phyloP scores from a whole-genome alignment of 1,140 invertebrate genomes.

The Dinoponera quadriceps region DNA sequence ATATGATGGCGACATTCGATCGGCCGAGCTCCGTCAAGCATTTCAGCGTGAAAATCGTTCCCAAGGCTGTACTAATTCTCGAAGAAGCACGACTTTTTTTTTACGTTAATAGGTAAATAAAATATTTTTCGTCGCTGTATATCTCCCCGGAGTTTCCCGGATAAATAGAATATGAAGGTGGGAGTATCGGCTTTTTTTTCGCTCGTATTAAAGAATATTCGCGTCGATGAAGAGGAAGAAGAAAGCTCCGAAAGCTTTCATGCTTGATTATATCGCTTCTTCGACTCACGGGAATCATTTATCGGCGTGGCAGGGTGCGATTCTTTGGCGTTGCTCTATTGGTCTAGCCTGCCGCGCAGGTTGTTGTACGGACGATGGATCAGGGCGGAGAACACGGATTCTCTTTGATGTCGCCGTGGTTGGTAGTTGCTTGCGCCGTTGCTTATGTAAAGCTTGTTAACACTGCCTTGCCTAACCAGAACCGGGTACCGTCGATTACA shows the following conservation, averaged over 20 bases:
- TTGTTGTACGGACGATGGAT: constrained; percentile 45
- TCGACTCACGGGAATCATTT: background rate
- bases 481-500: constrained; percentile 41
- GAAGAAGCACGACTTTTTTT: no score
- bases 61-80: no score
- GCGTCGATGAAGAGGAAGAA: no score
- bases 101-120: no score
- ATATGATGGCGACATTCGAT: background rate
- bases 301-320: background rate
- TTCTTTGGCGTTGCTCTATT: constrained; percentile 33
- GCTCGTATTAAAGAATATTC: no score
- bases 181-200: no score
- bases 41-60: no score
- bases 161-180: no score
- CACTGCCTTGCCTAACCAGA: constrained; percentile 59
- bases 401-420: constrained; percentile 69
- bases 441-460: constrained; percentile 75
- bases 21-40: no score
- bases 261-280: background rate
- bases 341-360: constrained; percentile 17
- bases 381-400: constrained; percentile 33
- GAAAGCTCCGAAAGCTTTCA: background rate
- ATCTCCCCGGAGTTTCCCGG: no score
- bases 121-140: no score
- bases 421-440: constrained; percentile 59